phyloP scores from a whole-genome alignment of 2,113 vertebrate genomes.

The Bufo gargarizans region DNA sequence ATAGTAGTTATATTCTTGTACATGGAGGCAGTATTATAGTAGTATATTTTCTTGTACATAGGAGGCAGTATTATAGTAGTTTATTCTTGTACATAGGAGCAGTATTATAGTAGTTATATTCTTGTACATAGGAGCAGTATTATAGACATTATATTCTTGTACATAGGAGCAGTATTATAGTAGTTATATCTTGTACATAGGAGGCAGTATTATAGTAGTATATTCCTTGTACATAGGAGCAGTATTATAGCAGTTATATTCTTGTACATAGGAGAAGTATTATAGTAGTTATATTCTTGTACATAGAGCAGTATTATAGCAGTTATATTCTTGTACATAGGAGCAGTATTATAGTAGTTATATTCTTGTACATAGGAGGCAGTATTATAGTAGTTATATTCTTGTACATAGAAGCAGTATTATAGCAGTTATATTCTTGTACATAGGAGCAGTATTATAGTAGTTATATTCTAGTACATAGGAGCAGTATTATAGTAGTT shows the following conservation, averaged over 20 bases:
- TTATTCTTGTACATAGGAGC: neutral
- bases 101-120: constrained; percentile 10
- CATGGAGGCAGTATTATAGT: neutral
- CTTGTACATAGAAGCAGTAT: neutral
- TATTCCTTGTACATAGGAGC: constrained; percentile 1
- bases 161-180: neutral
- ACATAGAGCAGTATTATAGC: neutral
- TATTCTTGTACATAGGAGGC: constrained; percentile 1
- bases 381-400: constrained; percentile 10
- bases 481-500: constrained; percentile 1
- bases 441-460: neutral
- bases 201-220: constrained; percentile 3
- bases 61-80: constrained; percentile 3
- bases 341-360: constrained; percentile 1
- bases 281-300: constrained; percentile 13
- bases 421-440: constrained; percentile 9
- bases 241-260: constrained; percentile 7
- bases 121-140: neutral
- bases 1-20: constrained; percentile 13
- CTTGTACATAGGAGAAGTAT: neutral
- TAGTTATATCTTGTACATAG: constrained; percentile 8
- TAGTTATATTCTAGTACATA: constrained; percentile 4
- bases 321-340: constrained; percentile 8
- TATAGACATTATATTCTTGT: constrained; percentile 11
- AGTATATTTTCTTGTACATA: constrained; percentile 3